Evolutionary conservation across 2,113 vertebrate genomes (phyloP).

Genomic region (Bothrops jararaca): DNA sequence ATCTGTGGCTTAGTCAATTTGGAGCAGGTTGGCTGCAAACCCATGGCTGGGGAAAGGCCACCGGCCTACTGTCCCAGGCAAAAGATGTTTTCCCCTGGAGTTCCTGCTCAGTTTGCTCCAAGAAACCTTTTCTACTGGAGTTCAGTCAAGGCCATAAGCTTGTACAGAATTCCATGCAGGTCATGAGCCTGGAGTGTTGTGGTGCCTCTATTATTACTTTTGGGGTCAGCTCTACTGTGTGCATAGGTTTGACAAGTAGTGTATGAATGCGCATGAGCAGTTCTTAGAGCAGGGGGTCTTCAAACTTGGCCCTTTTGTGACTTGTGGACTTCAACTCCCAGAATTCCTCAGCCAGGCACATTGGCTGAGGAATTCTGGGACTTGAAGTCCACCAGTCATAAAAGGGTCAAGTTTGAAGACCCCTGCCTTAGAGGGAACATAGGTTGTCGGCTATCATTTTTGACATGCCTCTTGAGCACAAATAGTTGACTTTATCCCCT

Average conservation of each 20-base stretch:
- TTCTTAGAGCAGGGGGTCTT: neutral
- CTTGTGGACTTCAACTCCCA: too few relatives aligned
- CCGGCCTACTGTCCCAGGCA: neutral
- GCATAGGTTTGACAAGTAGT: neutral
- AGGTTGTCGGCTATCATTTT: neutral
- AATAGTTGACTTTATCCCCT: neutral
- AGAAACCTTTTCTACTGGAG: neutral
- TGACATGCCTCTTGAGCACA: neutral
- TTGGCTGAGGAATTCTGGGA: too few relatives aligned
- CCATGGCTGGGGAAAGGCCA: neutral
- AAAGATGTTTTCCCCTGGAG: neutral
- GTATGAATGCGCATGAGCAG: neutral
- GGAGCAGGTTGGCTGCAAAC: neutral
- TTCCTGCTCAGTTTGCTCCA: neutral
- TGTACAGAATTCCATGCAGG: neutral
- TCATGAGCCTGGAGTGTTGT: neutral
- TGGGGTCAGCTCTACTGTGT: too few relatives aligned
- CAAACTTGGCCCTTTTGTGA: too few relatives aligned
- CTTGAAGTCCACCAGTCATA: too few relatives aligned
- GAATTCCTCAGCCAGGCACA: too few relatives aligned
- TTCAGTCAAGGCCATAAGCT: neutral
- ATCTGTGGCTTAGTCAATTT: neutral
- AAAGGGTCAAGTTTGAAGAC: too few relatives aligned
- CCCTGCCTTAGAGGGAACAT: neutral
- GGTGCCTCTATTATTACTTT: neutral